phyloP scores from a whole-genome alignment of 1,140 invertebrate genomes.

The Contarinia nasturtii region DNA sequence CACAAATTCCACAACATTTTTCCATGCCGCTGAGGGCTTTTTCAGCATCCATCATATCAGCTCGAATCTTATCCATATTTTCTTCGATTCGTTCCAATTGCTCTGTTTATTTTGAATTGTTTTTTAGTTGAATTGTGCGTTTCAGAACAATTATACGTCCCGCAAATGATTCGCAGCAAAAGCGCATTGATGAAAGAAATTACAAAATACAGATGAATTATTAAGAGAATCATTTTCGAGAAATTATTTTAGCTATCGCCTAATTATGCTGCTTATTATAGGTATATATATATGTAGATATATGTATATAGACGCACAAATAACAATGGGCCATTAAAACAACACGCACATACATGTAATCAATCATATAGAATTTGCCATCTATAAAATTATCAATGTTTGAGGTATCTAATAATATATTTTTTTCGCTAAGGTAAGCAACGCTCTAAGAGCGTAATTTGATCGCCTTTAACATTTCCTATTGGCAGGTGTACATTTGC shows the following conservation, averaged over 20 bases:
- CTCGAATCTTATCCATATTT: constrained; percentile 95
- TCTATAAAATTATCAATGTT: no score
- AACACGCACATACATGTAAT: no score
- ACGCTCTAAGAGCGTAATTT: no score
- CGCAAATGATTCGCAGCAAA: background rate
- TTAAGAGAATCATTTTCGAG: background rate
- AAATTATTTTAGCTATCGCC: background rate
- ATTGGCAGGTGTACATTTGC: no score
- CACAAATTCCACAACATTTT: constrained; percentile 93
- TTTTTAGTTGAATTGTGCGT: no score
- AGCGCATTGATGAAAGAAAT: background rate
- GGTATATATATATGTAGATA: background rate
- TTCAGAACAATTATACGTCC: no score
- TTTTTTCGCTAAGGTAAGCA: no score
- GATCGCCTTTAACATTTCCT: no score
- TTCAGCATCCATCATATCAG: constrained; percentile 94
- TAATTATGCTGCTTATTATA: background rate
- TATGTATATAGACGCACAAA: background rate
- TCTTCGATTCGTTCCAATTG: constrained; percentile 96
- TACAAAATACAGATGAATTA: background rate
- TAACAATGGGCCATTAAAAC: no score
- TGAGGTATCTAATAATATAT: no score
- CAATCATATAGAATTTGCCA: no score
- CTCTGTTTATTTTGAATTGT: constrained; percentile 33
- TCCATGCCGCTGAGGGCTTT: constrained; percentile 96